Evolutionary conservation across 1,140 invertebrate species (phyloP).

Genomic region (Bradysia coprophila): DNA sequence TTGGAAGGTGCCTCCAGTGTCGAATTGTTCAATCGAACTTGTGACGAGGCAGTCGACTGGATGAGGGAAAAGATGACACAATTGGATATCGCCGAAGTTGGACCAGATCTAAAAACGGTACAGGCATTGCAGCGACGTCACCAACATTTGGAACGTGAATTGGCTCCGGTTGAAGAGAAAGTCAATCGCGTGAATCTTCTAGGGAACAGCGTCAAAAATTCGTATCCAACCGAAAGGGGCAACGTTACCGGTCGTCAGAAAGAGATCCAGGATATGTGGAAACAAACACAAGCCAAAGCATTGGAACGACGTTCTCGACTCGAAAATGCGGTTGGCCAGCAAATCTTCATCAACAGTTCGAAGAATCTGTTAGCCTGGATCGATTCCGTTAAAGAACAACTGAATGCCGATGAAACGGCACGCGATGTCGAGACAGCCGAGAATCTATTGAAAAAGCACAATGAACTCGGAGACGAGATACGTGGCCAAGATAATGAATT

Average conservation of each 20-base stretch:
- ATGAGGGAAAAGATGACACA: conserved; percentile 85
- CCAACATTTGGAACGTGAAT: conserved; percentile 74
- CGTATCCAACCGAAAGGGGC: conserved; percentile 74
- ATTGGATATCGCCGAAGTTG: conserved; percentile 56
- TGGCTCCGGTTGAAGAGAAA: conserved; percentile 80
- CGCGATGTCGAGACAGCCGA: conserved; percentile 84
- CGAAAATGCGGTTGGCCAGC: conserved; percentile 83
- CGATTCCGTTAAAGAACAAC: conserved; percentile 50
- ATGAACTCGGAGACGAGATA: conserved; percentile 83
- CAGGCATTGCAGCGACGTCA: conserved; percentile 77
- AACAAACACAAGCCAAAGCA: conserved; percentile 68
- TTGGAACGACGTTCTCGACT: conserved; percentile 57
- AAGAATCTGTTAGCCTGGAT: conserved; percentile 68
- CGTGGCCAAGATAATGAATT: conserved; percentile 57
- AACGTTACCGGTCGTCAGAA: conserved; percentile 72
- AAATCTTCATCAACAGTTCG: conserved; percentile 77
- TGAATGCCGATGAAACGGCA: conserved; percentile 66
- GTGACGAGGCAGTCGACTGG: conserved; percentile 85
- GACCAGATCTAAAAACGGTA: conserved; percentile 75
- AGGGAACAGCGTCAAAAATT: conserved; percentile 69
- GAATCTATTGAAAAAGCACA: conserved; percentile 73
- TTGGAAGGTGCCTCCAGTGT: conserved; percentile 85
- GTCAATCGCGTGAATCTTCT: conserved; percentile 62
- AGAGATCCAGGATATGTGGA: conserved; percentile 77
- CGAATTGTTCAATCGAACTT: conserved; percentile 83